Percentiles rank a stretch among this genome's conserved stretches.
phyloP scores from a whole-genome alignment of 2,888 invertebrate species.

The Tigriopus californicus region DNA sequence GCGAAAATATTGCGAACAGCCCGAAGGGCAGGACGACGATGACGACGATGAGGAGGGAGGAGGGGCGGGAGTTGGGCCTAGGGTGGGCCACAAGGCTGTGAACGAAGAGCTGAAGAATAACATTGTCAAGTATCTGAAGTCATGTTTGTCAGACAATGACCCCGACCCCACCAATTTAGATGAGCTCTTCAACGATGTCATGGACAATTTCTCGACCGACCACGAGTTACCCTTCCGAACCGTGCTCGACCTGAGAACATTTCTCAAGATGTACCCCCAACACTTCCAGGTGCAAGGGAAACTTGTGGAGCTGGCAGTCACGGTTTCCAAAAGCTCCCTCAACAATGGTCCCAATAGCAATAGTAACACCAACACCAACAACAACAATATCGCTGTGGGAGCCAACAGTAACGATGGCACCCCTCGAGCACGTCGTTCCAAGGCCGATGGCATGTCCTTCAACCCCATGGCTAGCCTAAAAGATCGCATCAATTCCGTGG shows the following conservation, averaged over 20 bases:
- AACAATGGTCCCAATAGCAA: constrained; percentile 13
- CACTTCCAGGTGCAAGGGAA: constrained; percentile 52
- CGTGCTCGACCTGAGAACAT: constrained; percentile 68
- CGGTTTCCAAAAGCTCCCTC: constrained; percentile 1
- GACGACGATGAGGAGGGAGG: constrained; percentile 55
- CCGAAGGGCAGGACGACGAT: constrained; percentile 41
- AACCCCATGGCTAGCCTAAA: constrained; percentile 54
- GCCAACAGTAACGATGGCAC: background rate
- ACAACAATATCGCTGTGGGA: background rate
- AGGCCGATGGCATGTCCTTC: constrained; percentile 1
- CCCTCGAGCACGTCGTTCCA: background rate
- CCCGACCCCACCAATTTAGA: constrained; percentile 30
- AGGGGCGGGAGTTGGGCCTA: no score
- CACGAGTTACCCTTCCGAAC: constrained; percentile 50
- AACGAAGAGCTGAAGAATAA: constrained; percentile 54
- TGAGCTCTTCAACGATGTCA: constrained; percentile 55
- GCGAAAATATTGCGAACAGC: background rate
- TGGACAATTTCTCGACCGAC: background rate
- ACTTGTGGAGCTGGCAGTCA: constrained; percentile 1
- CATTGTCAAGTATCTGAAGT: background rate
- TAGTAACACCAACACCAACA: constrained; percentile 7
- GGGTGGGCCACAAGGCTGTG: constrained; percentile 48
- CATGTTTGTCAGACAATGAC: constrained; percentile 34
- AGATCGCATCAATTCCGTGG: constrained; percentile 67
- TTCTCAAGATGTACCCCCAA: constrained; percentile 79